Evolutionary conservation across 2,113 vertebrate species (phyloP).

Genomic region (Aegotheles bennettii): DNA sequence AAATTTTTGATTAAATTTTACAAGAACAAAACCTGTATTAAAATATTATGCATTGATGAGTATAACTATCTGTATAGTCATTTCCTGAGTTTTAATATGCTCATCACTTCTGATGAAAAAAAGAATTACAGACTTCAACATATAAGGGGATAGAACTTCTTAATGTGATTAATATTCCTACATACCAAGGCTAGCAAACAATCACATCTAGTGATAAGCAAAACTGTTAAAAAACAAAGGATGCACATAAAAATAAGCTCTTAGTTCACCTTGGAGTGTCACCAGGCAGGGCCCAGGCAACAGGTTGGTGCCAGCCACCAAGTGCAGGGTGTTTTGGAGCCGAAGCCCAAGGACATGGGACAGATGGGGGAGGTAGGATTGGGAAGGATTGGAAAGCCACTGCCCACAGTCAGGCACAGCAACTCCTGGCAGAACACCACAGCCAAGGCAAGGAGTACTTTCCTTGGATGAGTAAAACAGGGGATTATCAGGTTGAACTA

Average conservation of each 20-base stretch:
- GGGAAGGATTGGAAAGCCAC: not conserved
- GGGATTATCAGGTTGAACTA: not conserved
- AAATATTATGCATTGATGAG: not conserved
- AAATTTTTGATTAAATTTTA: not conserved
- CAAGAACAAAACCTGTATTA: not conserved
- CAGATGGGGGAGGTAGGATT: accelerated
- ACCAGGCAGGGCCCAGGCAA: not conserved
- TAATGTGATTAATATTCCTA: not conserved
- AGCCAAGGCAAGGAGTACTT: accelerated
- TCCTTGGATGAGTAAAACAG: not conserved
- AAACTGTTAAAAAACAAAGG: not conserved
- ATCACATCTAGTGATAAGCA: not conserved
- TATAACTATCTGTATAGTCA: not conserved
- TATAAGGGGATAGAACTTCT: not conserved
- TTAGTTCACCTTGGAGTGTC: not conserved
- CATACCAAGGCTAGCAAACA: not conserved
- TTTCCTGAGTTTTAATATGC: not conserved
- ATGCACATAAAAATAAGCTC: not conserved
- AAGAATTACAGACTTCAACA: not conserved
- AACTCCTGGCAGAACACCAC: accelerated
- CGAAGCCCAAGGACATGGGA: no score
- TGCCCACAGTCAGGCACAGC: no score
- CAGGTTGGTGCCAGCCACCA: no score
- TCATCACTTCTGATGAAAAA: not conserved
- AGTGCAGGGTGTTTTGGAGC: no score